Percentiles rank a stretch among this genome's conserved stretches.
Evolutionary conservation across 2,797 vertebrate species (phyloP).

Genomic region (Sebastes trivittatus): DNA sequence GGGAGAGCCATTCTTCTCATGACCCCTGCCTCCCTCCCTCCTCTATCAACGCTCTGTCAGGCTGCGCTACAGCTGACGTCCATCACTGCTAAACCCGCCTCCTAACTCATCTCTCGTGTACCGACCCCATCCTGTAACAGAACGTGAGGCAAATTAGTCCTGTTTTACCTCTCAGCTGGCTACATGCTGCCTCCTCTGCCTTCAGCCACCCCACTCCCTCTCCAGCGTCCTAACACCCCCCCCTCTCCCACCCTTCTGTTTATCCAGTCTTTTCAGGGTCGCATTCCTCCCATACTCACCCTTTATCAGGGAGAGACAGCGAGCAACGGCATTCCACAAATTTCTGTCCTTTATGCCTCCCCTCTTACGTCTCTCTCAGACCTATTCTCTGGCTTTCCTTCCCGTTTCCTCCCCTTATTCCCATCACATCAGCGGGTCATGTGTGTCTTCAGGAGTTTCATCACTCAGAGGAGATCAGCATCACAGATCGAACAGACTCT

Average conservation of each 20-base stretch:
- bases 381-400: conserved; percentile 33
- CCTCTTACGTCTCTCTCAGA: conserved; percentile 28
- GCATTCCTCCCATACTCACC: conserved; percentile 80
- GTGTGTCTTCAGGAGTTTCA: conserved; percentile 10
- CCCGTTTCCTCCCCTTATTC: conserved; percentile 20
- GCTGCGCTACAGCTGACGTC: conserved; percentile 60
- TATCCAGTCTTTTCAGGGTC: conserved; percentile 80
- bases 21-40: conserved; percentile 42
- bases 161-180: conserved; percentile 35
- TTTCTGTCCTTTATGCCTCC: conserved; percentile 49
- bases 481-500: background rate
- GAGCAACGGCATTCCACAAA: conserved; percentile 71
- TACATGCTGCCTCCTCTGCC: conserved; percentile 28
- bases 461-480: conserved; percentile 12
- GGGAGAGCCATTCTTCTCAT: conserved; percentile 68
- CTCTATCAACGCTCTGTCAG: conserved; percentile 30
- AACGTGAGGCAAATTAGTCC: conserved; percentile 52
- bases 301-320: conserved; percentile 71
- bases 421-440: conserved; percentile 13
- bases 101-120: conserved; percentile 8
- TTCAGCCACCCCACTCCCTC: conserved; percentile 30
- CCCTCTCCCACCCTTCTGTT: conserved; percentile 58
- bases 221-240: conserved; percentile 1
- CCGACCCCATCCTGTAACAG: conserved; percentile 36
- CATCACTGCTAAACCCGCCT: conserved; percentile 39